Conservation (phyloP, 2,888 invertebrate species). For the Crioceris asparagi region DNA sequence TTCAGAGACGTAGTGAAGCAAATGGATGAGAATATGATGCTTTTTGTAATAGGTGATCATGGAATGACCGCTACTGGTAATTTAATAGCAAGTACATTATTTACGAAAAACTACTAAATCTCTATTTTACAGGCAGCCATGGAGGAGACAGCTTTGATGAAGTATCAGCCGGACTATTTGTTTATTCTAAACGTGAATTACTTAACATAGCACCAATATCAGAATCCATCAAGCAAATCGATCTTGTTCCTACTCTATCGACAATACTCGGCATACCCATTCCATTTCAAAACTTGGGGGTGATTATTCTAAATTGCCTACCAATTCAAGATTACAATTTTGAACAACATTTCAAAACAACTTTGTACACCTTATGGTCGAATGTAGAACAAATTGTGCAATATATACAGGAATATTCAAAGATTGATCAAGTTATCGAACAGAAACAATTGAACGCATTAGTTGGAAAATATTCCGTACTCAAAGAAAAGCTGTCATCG, state of each 20-base stretch:
- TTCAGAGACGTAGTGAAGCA: constrained; percentile 45
- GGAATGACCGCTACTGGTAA: constrained; percentile 88
- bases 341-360: constrained; percentile 35
- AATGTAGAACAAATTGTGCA: constrained; percentile 58
- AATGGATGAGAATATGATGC: constrained; percentile 62
- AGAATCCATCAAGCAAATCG: constrained; percentile 61
- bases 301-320: constrained; percentile 53
- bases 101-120: background rate
- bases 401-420: constrained; percentile 65
- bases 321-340: constrained; percentile 43
- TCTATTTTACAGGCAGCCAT: constrained; percentile 64
- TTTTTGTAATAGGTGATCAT: constrained; percentile 93
- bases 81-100: no score
- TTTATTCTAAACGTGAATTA: constrained; percentile 58
- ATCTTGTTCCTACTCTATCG: constrained; percentile 86
- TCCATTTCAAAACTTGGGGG: constrained; percentile 78
- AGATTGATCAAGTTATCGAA: constrained; percentile 49
- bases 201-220: constrained; percentile 41
- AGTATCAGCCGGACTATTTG: constrained; percentile 78
- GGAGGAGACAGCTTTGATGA: constrained; percentile 90
- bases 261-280: constrained; percentile 75
- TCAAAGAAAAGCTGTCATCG: constrained; percentile 45
- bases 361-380: constrained; percentile 48
- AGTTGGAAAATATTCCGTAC: constrained; percentile 40
- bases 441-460: constrained; percentile 50